Evolutionary conservation across 92 coral and sea anemone species (phyloP).

Genomic region (Galaxea fascicularis): DNA sequence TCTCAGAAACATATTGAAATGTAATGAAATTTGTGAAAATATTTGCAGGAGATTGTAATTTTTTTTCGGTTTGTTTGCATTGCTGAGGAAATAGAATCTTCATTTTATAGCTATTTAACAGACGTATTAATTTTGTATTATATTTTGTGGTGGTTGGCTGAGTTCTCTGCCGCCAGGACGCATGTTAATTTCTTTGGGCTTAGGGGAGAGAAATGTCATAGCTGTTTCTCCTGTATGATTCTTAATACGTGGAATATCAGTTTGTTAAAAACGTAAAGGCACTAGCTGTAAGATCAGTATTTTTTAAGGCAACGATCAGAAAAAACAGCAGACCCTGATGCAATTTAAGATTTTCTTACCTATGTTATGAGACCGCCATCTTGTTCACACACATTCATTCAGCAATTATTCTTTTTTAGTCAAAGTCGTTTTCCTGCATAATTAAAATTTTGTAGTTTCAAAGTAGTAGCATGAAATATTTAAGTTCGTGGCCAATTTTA

Average conservation of each 20-base stretch:
- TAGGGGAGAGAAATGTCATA: no score
- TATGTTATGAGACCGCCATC: conserved; percentile 1
- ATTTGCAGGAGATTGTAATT: background rate
- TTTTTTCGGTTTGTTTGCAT: background rate
- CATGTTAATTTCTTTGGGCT: no score
- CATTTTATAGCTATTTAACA: background rate
- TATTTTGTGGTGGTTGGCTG: background rate
- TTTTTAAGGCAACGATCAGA: no score
- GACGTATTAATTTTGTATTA: background rate
- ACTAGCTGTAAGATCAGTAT: no score
- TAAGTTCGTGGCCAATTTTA: conserved; percentile 83
- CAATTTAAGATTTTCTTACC: conserved; percentile 23
- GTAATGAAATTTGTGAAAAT: background rate
- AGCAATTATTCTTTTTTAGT: conserved; percentile 31
- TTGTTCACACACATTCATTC: conserved; percentile 26
- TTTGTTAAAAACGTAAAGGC: no score
- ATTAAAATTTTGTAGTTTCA: conserved; percentile 92
- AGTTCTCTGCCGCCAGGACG: no score
- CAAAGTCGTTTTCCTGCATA: conserved; percentile 80
- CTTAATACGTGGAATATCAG: no score
- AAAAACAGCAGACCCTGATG: background rate
- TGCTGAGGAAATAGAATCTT: background rate
- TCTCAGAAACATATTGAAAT: background rate
- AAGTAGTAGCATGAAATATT: conserved; percentile 93
- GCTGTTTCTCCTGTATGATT: no score